phyloP scores from a whole-genome alignment of 2,113 vertebrate genomes.

The Trichechus manatus region DNA sequence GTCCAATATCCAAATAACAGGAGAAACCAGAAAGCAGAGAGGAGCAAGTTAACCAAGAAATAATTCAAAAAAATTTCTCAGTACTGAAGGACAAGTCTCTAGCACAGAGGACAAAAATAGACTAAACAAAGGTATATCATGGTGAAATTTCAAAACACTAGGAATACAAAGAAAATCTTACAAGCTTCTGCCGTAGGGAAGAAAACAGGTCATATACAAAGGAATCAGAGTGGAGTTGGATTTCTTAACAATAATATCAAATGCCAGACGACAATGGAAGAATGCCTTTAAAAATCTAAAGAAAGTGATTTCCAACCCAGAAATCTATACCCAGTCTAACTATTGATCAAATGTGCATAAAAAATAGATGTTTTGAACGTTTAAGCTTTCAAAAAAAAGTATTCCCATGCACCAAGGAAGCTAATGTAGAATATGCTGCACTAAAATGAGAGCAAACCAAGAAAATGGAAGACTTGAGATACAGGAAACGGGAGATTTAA shows the following conservation, averaged over 20 bases:
- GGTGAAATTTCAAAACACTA: conserved; percentile 48
- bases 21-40: conserved; percentile 38
- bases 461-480: not conserved
- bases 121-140: not conserved
- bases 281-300: conserved; percentile 21
- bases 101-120: conserved; percentile 42
- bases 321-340: conserved; percentile 13
- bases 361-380: conserved; percentile 18
- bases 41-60: conserved; percentile 35
- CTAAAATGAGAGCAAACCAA: conserved; percentile 49
- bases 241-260: conserved; percentile 46
- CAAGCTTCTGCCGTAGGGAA: not conserved
- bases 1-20: conserved; percentile 31
- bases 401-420: not conserved
- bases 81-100: not conserved
- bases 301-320: conserved; percentile 29
- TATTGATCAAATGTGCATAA: conserved; percentile 39
- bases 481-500: conserved; percentile 7
- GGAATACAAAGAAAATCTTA: conserved; percentile 47
- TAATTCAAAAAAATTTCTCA: conserved; percentile 56
- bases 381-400: conserved; percentile 41
- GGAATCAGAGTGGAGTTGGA: not conserved
- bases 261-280: conserved; percentile 28
- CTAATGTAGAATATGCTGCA: conserved; percentile 24
- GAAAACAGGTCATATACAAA: conserved; percentile 19